Percentiles rank a stretch among this genome's conserved stretches.
phyloP scores from a whole-genome alignment of 1,140 invertebrate species.

The Periplaneta americana region DNA sequence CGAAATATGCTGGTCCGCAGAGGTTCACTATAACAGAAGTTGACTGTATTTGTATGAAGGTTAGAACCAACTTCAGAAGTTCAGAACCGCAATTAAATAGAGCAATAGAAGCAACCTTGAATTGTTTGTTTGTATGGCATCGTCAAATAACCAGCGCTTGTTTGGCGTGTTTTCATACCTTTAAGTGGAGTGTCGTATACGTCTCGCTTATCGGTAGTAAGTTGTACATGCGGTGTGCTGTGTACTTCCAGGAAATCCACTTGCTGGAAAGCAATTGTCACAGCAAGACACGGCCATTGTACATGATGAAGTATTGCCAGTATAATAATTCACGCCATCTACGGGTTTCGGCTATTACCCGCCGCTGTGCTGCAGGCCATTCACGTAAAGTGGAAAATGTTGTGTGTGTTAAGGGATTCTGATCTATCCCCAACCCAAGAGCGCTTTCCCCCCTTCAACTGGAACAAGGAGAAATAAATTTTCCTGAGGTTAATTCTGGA shows the following conservation, averaged over 20 bases:
- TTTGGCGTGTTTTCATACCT: no score
- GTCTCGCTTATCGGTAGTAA: background rate
- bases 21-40: no score
- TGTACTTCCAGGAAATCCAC: background rate
- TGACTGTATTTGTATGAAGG: no score
- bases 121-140: no score
- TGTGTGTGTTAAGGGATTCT: background rate
- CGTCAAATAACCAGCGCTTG: no score
- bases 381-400: background rate
- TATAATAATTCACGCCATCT: background rate
- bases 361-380: background rate
- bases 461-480: background rate
- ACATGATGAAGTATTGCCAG: background rate
- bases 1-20: no score
- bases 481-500: background rate
- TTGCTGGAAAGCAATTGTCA: background rate
- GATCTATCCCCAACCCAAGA: background rate
- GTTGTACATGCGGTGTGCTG: background rate
- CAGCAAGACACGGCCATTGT: background rate
- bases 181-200: no score
- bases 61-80: no score
- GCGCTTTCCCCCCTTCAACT: background rate
- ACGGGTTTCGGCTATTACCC: background rate
- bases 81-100: no score
- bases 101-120: no score